Evolutionary conservation across 2,113 vertebrate genomes (phyloP).

Genomic region (Pachycephala philippinensis): DNA sequence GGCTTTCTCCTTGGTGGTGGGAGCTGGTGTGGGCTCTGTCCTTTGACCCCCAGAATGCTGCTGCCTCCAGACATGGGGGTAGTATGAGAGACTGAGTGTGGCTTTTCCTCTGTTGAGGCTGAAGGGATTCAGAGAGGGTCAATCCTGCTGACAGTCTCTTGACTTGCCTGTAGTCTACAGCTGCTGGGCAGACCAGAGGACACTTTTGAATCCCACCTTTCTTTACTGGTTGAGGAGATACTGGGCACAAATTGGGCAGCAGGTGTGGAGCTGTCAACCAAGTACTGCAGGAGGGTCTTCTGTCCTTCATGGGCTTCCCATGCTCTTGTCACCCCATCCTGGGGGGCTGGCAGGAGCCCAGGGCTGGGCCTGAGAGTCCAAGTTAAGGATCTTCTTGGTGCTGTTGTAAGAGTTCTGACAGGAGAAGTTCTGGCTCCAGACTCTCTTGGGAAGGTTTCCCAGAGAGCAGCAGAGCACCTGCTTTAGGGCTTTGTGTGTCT

Average conservation of each 20-base stretch:
- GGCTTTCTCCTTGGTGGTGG: not conserved
- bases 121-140: not conserved
- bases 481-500: not conserved
- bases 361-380: not conserved
- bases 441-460: not conserved
- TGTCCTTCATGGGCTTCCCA: not conserved
- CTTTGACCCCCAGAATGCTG: not conserved
- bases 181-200: not conserved
- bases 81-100: not conserved
- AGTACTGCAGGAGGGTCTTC: not conserved
- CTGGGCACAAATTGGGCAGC: not conserved
- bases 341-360: not conserved
- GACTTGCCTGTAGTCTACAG: not conserved
- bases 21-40: not conserved
- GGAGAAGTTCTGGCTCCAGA: not conserved
- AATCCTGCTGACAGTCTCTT: not conserved
- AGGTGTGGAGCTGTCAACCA: not conserved
- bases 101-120: rapidly evolving
- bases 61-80: rapidly evolving
- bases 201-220: not conserved
- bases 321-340: not conserved
- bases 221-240: not conserved
- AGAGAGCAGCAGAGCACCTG: not conserved
- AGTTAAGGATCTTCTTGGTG: not conserved
- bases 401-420: not conserved